A percentile compares a stretch with the other conserved stretches of the same genome.
phyloP scores from a whole-genome alignment of 2,888 invertebrate species.

The Gisinianus flammeolus region DNA sequence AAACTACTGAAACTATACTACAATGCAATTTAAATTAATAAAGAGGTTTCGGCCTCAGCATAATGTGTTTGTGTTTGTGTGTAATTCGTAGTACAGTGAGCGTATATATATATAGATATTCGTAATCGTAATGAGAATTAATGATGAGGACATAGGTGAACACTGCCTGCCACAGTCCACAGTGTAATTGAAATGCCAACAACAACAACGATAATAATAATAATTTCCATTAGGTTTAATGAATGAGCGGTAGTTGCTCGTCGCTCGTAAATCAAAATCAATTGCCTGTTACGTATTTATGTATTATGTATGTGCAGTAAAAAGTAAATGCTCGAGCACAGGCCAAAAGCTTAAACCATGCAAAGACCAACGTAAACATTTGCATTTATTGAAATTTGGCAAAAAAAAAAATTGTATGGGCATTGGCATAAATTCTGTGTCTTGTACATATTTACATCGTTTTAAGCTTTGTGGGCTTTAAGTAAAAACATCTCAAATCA shows the following conservation, averaged over 20 bases:
- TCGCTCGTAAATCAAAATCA: neutral
- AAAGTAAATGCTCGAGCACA: too few species aligned
- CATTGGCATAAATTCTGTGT: too few species aligned
- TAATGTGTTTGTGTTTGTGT: neutral
- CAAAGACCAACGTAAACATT: too few species aligned
- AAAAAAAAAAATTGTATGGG: too few species aligned
- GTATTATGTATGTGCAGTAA: neutral
- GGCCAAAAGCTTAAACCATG: too few species aligned
- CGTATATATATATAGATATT: neutral
- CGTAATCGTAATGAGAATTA: neutral
- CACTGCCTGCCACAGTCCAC: neutral
- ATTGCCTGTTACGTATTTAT: neutral
- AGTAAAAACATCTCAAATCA: too few species aligned
- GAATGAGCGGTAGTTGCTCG: neutral
- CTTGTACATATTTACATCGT: too few species aligned
- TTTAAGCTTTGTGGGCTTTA: too few species aligned
- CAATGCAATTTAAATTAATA: constrained; percentile 1
- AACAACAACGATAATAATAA: neutral
- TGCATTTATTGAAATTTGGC: too few species aligned
- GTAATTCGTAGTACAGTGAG: neutral
- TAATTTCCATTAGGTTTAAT: constrained; percentile 9
- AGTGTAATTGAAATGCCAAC: neutral
- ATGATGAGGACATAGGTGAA: neutral
- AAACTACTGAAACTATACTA: too few species aligned
- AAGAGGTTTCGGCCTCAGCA: neutral